A percentile compares a stretch with the other conserved stretches of the same genome.
These are phyloP conservation scores for Daphoenositta chrysoptera DNA, from an alignment of 2,113 vertebrate species.

Conservation along the genomic window DNA sequence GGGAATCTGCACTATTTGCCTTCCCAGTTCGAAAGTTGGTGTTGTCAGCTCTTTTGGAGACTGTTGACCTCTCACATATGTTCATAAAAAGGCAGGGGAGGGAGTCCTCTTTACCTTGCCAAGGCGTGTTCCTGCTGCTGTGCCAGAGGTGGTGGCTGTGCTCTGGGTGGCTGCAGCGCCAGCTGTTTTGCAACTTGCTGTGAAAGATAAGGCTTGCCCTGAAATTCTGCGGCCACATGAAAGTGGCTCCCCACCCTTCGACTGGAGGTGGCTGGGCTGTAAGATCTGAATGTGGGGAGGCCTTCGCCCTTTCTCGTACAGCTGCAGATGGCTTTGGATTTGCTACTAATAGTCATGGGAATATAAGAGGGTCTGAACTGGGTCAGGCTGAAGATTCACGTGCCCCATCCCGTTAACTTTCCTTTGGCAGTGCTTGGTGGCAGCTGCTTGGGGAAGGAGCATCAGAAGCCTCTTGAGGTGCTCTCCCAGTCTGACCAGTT, in stretches of 20 bases:
- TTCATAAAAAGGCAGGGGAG: not conserved
- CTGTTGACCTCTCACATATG: not conserved
- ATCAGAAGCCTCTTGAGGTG: not conserved
- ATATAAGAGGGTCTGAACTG: not conserved
- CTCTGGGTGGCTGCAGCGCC: rapidly evolving
- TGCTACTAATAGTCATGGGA: not conserved
- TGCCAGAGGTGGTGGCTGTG: not conserved
- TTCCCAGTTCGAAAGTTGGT: not conserved
- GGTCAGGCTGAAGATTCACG: not conserved
- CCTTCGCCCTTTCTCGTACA: not conserved
- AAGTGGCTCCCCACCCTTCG: not conserved
- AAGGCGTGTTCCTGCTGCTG: not conserved
- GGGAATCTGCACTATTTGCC: not conserved
- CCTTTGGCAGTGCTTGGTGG: not conserved
- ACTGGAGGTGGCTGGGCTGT: not conserved
- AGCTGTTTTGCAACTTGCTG: not conserved
- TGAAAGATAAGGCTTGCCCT: not conserved
- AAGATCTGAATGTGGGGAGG: rapidly evolving
- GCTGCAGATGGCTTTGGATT: not conserved
- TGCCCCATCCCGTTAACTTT: not conserved
- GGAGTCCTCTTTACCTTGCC: not conserved
- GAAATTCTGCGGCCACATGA: not conserved
- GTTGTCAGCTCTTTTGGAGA: not conserved
- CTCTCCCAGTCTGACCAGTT: not conserved
- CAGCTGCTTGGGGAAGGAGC: not conserved